Conservation (phyloP, 2,797 vertebrate species). For the Cephalopachus bancanus region DNA sequence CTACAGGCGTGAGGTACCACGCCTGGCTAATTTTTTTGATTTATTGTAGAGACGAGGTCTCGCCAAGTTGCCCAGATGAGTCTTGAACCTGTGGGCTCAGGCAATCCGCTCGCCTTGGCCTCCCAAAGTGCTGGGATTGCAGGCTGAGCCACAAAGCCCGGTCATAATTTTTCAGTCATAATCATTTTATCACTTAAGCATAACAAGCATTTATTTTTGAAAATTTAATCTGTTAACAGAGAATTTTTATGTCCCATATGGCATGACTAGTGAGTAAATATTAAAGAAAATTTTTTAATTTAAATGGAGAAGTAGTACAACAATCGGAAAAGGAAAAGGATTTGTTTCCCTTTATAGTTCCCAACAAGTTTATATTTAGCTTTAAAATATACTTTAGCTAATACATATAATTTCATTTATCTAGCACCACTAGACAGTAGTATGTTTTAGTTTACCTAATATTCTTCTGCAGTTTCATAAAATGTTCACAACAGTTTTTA, state of each 20-base stretch:
- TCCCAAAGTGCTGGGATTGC: too few species aligned
- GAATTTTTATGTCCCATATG: slow-evolving; percentile 60
- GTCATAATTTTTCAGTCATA: slow-evolving; percentile 41
- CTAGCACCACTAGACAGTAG: background rate
- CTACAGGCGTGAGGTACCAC: too few species aligned
- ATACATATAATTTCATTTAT: background rate
- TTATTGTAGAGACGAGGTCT: too few species aligned
- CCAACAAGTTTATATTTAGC: background rate
- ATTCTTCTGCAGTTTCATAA: slow-evolving; percentile 5
- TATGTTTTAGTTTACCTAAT: background rate
- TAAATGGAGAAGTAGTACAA: slow-evolving; percentile 32
- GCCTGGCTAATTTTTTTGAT: too few species aligned
- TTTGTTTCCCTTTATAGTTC: slow-evolving; percentile 55
- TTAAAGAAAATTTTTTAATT: slow-evolving; percentile 59
- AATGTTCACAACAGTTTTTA: background rate
- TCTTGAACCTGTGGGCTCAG: too few species aligned
- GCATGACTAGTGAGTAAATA: background rate
- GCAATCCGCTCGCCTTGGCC: too few species aligned
- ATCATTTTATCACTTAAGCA: slow-evolving; percentile 46
- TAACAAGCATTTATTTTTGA: slow-evolving; percentile 49
- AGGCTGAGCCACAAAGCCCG: too few species aligned
- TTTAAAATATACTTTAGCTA: slow-evolving; percentile 44
- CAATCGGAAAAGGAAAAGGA: slow-evolving; percentile 15
- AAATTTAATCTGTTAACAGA: slow-evolving; percentile 56
- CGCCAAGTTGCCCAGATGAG: too few species aligned